A percentile compares a stretch with the other conserved stretches of the same genome.
Evolutionary conservation across 2,797 vertebrate genomes (phyloP).

Genomic region (Poeciliopsis paucimaculata): DNA sequence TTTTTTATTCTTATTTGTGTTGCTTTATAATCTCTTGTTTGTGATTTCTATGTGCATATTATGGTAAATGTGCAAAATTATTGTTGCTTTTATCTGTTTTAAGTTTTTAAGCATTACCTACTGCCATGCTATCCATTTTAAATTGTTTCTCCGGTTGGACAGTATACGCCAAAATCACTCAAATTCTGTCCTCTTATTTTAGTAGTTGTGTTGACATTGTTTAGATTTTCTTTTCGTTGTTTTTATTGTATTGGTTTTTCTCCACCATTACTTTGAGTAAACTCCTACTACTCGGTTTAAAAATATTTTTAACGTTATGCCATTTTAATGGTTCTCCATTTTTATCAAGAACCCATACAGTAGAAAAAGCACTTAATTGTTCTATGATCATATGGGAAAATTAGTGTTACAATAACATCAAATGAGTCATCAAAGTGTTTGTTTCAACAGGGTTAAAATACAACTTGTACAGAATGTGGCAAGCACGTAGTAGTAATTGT

Average conservation of each 20-base stretch:
- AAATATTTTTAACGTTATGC: neutral
- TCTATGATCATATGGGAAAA: neutral
- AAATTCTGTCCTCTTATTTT: neutral
- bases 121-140: neutral
- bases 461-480: conserved; percentile 21
- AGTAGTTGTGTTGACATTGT: neutral
- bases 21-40: neutral
- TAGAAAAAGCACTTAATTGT: neutral
- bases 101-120: neutral
- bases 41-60: too few relatives aligned
- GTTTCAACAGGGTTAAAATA: neutral
- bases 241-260: neutral
- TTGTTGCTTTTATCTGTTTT: too few relatives aligned
- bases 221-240: neutral
- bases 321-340: neutral
- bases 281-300: neutral
- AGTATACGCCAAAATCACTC: neutral
- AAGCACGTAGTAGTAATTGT: conserved; percentile 3
- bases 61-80: too few relatives aligned
- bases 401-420: neutral
- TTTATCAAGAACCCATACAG: neutral
- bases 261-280: neutral
- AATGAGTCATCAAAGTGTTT: conserved; percentile 33
- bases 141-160: neutral
- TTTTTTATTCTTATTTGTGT: neutral